These are phyloP conservation scores for Eptesicus fuscus DNA, from an alignment of 2,113 vertebrate species.

Conservation along the genomic window DNA sequence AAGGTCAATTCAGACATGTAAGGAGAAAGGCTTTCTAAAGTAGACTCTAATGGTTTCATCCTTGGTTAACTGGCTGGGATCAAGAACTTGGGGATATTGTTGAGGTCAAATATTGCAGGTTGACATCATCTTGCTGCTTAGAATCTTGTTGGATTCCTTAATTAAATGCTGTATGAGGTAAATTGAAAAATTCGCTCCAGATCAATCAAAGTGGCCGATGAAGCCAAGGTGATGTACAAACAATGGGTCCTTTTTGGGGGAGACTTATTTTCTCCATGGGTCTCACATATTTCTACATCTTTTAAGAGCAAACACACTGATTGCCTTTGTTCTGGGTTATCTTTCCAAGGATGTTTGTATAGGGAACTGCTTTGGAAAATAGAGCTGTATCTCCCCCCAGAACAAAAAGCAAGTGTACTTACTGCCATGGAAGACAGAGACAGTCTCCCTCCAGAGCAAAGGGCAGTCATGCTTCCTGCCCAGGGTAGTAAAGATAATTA, in stretches of 20 bases:
- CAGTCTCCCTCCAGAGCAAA: not conserved
- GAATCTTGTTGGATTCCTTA: not conserved
- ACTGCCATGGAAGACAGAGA: not conserved
- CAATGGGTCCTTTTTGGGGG: not conserved
- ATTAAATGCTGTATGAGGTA: not conserved
- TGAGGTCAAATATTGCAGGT: not conserved
- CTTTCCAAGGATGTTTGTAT: not conserved
- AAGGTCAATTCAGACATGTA: not conserved
- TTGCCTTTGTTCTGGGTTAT: not conserved
- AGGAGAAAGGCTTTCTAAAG: not conserved
- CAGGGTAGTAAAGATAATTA: constrained; percentile 18
- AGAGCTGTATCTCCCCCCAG: not conserved
- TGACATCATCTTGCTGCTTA: not conserved
- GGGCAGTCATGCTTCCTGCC: not conserved
- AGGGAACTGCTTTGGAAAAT: constrained; percentile 26
- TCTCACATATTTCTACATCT: not conserved
- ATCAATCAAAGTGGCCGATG: not conserved
- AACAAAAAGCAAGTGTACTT: not conserved
- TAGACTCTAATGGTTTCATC: not conserved
- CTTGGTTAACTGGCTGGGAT: not conserved
- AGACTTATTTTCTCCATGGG: not conserved
- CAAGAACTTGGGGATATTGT: not conserved
- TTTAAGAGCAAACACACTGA: not conserved
- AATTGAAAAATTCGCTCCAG: not conserved
- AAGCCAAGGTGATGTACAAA: not conserved